Percentiles rank a stretch among this genome's conserved stretches.
Conservation (phyloP, 2,113 vertebrate species). For the Megaceryle maxima region DNA sequence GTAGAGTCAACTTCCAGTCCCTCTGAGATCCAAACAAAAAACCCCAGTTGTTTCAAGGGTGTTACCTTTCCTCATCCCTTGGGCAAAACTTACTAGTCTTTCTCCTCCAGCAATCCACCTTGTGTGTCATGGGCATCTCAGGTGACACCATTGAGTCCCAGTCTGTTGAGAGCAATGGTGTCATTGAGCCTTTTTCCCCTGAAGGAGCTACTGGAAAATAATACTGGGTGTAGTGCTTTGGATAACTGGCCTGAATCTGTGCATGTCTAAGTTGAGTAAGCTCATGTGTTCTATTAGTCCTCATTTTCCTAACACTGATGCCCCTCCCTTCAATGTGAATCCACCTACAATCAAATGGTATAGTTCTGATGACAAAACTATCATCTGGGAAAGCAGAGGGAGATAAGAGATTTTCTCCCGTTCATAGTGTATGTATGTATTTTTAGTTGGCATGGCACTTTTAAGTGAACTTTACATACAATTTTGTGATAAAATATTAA, state of each 20-base stretch:
- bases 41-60: not conserved
- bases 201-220: not conserved
- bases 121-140: not conserved
- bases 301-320: not conserved
- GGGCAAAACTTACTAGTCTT: not conserved
- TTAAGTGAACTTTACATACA: not conserved
- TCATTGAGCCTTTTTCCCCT: not conserved
- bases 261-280: not conserved
- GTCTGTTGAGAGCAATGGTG: not conserved
- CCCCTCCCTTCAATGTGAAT: not conserved
- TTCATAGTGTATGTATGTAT: rapidly evolving
- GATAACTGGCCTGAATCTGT: not conserved
- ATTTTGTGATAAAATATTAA: not conserved
- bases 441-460: not conserved
- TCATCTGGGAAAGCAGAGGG: not conserved
- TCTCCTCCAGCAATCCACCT: not conserved
- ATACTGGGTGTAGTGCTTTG: not conserved
- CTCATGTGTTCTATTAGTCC: not conserved
- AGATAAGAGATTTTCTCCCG: not conserved
- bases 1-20: not conserved
- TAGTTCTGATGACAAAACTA: not conserved
- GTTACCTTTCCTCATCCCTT: not conserved
- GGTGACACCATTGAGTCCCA: not conserved
- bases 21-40: not conserved
- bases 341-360: not conserved